Evolutionary conservation across 2,888 invertebrate genomes (phyloP), one percentile per base, ranked within the genome.

Genomic region (Podabrus alpinus): DNA sequence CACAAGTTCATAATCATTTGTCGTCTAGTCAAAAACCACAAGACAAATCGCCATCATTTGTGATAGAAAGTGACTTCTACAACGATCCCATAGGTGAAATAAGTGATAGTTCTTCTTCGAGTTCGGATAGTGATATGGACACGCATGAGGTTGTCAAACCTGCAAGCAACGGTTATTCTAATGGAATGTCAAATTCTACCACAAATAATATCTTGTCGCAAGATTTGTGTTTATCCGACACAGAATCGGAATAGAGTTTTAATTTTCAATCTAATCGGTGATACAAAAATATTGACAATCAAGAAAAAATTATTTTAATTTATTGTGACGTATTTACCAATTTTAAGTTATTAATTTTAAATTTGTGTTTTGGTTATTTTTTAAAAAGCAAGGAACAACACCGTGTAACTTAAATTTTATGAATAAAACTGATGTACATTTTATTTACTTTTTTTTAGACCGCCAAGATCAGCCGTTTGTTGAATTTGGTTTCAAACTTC

Each of bases 201-300:
- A 91, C 91, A 15, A 89, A 90, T 82, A 92, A 93, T 88, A 89
- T 94, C 77, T 90, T 96, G 82, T 94, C 93, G 84, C 94, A 95
- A 85, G 96, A 96, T 88, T 90, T 96, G 83, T 94, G 95, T 89
- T 90, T 96, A 83, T 96, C 95, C 69, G 95, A 95, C 89, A 94
- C 95, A 59, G 95, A 94, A 84, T 94, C 94, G 83, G 95, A 95
- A 87, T 92, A 91, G n/a, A n/a, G 7, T n/a, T n/a, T n/a, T 45
- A 45, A 45, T 7, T 45, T 45, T 45, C n/a, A 45, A 45, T n/a
- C 1, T n/a, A 13, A 1, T 45, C n/a, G 45, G n/a, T 45, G 45
- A 45, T 45, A 45, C n/a, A 7, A 45, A 25, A 45, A 45, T 45
- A 45, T 45, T 45, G 45, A 45, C 45, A 45, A 45, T 45, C 45